Evolutionary conservation across 2,888 invertebrate genomes (phyloP).

Genomic region (Tromatobia lineatoria): DNA sequence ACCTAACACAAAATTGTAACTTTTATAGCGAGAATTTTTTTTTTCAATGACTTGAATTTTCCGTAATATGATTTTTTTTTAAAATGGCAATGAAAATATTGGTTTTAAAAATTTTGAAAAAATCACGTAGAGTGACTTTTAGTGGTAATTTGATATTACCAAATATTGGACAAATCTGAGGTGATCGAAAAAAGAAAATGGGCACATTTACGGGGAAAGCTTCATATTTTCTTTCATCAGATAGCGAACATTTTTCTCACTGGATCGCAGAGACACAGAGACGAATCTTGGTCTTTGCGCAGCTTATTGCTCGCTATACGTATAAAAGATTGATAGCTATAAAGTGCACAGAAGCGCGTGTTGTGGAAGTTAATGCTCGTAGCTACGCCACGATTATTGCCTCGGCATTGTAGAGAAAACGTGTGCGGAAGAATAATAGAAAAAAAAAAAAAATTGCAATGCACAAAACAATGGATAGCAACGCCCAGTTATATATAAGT

Average conservation of each 20-base stretch:
- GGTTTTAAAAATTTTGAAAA: too few relatives aligned
- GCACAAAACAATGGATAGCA: slow-evolving; percentile 18
- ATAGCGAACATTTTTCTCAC: slow-evolving; percentile 43
- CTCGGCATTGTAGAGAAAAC: slow-evolving; percentile 36
- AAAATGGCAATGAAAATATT: too few relatives aligned
- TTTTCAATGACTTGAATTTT: neutral
- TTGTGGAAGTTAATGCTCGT: slow-evolving; percentile 37
- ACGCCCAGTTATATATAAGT: slow-evolving; percentile 2
- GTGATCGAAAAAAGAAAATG: too few relatives aligned
- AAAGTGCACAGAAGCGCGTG: slow-evolving; percentile 35
- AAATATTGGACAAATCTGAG: too few relatives aligned
- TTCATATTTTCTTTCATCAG: slow-evolving; percentile 34
- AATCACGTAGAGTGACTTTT: too few relatives aligned
- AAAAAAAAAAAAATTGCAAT: slow-evolving; percentile 26
- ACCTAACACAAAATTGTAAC: too few relatives aligned
- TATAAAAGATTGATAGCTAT: slow-evolving; percentile 46
- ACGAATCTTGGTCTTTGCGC: slow-evolving; percentile 42
- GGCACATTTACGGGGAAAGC: too few relatives aligned
- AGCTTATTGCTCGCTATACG: slow-evolving; percentile 58
- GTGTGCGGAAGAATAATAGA: slow-evolving; percentile 13
- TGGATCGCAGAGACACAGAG: slow-evolving; percentile 8
- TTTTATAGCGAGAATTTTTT: too few relatives aligned
- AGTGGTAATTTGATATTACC: too few relatives aligned
- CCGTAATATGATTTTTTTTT: neutral
- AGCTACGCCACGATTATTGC: slow-evolving; percentile 40